Percentiles rank a stretch among this genome's conserved stretches.
These are phyloP conservation scores for Ichneumon xanthorius DNA, from an alignment of 2,888 invertebrate genomes.

Conservation along the genomic window DNA sequence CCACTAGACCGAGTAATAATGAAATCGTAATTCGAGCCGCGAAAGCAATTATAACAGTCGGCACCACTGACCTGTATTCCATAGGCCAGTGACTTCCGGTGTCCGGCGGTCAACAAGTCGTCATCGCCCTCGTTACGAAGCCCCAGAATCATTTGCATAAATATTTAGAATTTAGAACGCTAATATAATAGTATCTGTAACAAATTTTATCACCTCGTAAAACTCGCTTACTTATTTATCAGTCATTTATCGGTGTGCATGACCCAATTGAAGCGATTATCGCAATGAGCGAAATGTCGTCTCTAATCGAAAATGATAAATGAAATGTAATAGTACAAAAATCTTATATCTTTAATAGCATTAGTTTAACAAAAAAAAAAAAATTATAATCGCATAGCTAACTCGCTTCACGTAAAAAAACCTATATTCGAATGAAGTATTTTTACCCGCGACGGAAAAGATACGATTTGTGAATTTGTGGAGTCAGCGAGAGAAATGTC, in stretches of 20 bases:
- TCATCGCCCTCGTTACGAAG: constrained; percentile 54
- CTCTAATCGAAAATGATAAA: background rate
- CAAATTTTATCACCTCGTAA: background rate
- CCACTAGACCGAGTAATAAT: constrained; percentile 83
- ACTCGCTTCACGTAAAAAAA: background rate
- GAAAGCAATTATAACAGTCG: constrained; percentile 77
- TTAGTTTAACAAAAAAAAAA: no score
- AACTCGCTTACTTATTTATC: background rate
- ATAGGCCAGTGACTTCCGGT: constrained; percentile 73
- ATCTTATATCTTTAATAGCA: no score
- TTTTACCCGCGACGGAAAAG: background rate
- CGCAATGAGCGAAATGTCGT: background rate
- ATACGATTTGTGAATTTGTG: background rate
- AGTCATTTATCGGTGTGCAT: background rate
- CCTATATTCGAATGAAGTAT: background rate
- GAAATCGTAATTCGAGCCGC: constrained; percentile 75
- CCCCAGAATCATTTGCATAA: constrained; percentile 50
- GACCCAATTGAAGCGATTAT: background rate
- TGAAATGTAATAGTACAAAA: background rate
- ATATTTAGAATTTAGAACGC: constrained; percentile 34
- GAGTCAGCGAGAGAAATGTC: background rate
- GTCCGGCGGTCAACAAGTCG: constrained; percentile 47
- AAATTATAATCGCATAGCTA: background rate
- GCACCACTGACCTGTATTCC: constrained; percentile 76
- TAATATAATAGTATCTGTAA: background rate